Conservation (phyloP, 1,140 invertebrate genomes). For the Adoxophyes honmai region DNA sequence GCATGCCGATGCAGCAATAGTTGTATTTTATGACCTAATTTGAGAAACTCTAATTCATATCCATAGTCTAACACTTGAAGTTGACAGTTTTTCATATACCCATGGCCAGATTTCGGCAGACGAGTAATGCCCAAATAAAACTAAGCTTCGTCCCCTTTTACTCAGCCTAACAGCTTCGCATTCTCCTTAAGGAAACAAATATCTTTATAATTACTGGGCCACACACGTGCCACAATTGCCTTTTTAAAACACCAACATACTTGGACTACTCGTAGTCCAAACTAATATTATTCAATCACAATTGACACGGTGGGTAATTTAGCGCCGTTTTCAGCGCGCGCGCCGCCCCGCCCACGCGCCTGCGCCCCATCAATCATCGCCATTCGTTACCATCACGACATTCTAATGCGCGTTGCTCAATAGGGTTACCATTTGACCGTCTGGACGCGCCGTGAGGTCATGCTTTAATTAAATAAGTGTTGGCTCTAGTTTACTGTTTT, state of each 20-base stretch:
- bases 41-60: background rate
- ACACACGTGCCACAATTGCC: no score
- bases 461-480: conserved; percentile 14
- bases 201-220: no score
- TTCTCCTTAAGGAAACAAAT: no score
- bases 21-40: background rate
- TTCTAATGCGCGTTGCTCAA: conserved; percentile 61
- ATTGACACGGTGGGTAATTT: conserved; percentile 55
- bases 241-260: conserved; percentile 2
- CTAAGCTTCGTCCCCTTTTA: no score
- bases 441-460: conserved; percentile 33
- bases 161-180: no score
- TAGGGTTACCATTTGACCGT: conserved; percentile 54
- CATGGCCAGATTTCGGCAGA: no score
- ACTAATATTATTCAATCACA: conserved; percentile 54
- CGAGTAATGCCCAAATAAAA: no score
- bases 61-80: no score
- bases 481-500: background rate
- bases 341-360: conserved; percentile 47
- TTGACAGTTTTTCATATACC: no score
- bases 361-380: conserved; percentile 55
- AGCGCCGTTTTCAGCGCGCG: conserved; percentile 57
- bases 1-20: no score
- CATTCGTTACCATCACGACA: conserved; percentile 60
- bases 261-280: conserved; percentile 28